Conservation (phyloP, 2,888 invertebrate genomes). For the Lumbricus terrestris region DNA sequence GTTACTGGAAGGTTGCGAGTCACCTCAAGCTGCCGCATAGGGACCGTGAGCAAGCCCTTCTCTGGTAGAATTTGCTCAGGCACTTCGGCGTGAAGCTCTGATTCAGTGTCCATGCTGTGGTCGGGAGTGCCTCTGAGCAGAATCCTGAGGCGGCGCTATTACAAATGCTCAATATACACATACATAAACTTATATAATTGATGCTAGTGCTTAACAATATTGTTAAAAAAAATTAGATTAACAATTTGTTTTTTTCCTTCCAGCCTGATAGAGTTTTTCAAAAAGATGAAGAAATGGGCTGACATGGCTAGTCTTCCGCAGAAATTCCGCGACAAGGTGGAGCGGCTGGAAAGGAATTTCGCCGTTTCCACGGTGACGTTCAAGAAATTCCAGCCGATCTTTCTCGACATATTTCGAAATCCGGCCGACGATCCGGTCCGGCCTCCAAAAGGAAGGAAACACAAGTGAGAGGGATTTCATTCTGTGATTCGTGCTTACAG, state of each 20-base stretch:
- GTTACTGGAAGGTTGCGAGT: no score
- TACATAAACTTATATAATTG: no score
- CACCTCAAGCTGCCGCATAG: no score
- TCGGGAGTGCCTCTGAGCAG: no score
- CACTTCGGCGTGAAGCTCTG: no score
- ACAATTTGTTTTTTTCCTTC: slow-evolving; percentile 40
- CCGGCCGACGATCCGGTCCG: slow-evolving; percentile 64
- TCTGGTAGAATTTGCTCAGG: no score
- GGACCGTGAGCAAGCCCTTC: no score
- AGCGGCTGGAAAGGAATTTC: slow-evolving; percentile 83
- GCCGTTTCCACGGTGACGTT: slow-evolving; percentile 90
- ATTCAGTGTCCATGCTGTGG: no score
- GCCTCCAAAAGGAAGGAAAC: slow-evolving; percentile 64
- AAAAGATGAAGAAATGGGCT: slow-evolving; percentile 90
- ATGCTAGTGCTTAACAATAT: no score
- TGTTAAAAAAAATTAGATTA: not conserved
- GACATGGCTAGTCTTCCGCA: slow-evolving; percentile 87
- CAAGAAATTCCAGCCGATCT: slow-evolving; percentile 85
- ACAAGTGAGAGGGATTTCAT: slow-evolving; percentile 61
- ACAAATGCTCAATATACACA: no score
- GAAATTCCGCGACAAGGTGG: slow-evolving; percentile 79
- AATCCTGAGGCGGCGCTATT: no score
- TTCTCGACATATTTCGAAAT: slow-evolving; percentile 78
- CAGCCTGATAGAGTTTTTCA: slow-evolving; percentile 89
- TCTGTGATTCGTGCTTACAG: not conserved